Conservation (phyloP, 1,140 invertebrate species). For the Heliconius hermathena region DNA sequence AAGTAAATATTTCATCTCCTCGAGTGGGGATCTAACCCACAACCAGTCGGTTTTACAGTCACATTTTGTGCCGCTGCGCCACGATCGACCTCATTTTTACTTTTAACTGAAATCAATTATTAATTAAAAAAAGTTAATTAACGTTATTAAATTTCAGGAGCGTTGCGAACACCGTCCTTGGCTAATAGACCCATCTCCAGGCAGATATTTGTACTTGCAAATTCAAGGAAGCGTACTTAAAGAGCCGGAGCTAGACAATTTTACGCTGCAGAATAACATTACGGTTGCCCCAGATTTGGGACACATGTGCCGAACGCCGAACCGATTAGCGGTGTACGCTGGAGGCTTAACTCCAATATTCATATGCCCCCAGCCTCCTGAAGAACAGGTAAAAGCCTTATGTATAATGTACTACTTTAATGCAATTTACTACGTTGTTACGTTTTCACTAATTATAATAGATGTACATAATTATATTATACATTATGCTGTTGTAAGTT, state of each 20-base stretch:
- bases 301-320: constrained; percentile 85
- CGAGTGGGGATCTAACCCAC: too few relatives aligned
- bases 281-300: constrained; percentile 77
- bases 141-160: constrained; percentile 81
- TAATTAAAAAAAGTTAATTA: too few relatives aligned
- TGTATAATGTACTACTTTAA: neutral
- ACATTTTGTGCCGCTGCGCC: too few relatives aligned
- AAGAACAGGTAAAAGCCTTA: constrained; percentile 69
- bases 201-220: constrained; percentile 87
- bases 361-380: constrained; percentile 86
- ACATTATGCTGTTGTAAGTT: too few relatives aligned
- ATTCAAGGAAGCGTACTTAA: constrained; percentile 84
- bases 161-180: constrained; percentile 89
- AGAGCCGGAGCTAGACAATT: constrained; percentile 79
- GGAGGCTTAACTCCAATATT: constrained; percentile 84
- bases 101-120: too few relatives aligned
- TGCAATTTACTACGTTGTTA: neutral
- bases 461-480: neutral
- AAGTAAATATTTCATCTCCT: too few relatives aligned
- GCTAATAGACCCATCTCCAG: constrained; percentile 89
- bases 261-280: constrained; percentile 76
- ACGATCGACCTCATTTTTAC: too few relatives aligned
- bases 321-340: constrained; percentile 88
- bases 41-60: too few relatives aligned
- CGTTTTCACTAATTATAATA: neutral